Evolutionary conservation across 2,113 vertebrate genomes (phyloP).

Genomic region (Trachemys scripta): DNA sequence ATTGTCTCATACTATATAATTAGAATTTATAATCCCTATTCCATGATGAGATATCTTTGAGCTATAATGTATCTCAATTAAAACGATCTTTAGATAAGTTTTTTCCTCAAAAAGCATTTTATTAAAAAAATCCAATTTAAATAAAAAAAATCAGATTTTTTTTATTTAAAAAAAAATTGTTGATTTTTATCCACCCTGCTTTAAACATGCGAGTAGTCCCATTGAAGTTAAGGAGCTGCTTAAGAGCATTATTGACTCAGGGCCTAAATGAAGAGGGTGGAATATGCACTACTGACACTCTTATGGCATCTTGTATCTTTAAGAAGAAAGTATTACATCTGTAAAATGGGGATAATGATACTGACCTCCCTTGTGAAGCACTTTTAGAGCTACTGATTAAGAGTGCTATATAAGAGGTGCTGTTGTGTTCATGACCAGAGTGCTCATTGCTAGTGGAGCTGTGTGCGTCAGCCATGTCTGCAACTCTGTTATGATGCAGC

Average conservation of each 20-base stretch:
- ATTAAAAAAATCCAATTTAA: too few relatives aligned
- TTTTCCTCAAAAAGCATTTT: too few relatives aligned
- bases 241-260: neutral
- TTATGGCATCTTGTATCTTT: neutral
- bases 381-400: too few relatives aligned
- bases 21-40: too few relatives aligned
- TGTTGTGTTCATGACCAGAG: neutral
- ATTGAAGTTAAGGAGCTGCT: neutral
- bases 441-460: constrained; percentile 6
- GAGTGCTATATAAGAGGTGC: neutral
- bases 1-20: too few relatives aligned
- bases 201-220: neutral
- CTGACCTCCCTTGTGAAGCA: too few relatives aligned
- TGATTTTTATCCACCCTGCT: too few relatives aligned
- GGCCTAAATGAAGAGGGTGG: neutral
- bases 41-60: too few relatives aligned
- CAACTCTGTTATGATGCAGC: neutral
- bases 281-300: neutral
- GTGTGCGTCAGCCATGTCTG: accelerated
- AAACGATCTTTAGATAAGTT: too few relatives aligned
- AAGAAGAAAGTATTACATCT: neutral
- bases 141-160: too few relatives aligned
- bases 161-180: too few relatives aligned
- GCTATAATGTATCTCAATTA: too few relatives aligned
- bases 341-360: neutral